A percentile compares a stretch with the other conserved stretches of the same genome.
Conservation (phyloP, 2,113 vertebrate genomes). For the Chunga burmeisteri region DNA sequence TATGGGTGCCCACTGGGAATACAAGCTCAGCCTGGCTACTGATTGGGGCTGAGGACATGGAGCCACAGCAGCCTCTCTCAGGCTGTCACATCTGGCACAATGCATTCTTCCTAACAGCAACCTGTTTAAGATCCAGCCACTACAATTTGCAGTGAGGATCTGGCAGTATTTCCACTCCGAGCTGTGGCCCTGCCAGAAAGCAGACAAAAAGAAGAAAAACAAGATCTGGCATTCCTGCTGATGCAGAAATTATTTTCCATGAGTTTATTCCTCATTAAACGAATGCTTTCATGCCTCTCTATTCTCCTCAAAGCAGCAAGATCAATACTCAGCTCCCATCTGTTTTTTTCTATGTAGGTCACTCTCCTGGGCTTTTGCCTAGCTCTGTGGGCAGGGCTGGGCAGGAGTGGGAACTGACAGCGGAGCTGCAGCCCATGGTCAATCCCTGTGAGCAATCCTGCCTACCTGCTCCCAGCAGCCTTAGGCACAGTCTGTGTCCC, state of each 20-base stretch:
- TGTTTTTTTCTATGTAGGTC: neutral
- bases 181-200: neutral
- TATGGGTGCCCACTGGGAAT: neutral
- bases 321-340: neutral
- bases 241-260: neutral
- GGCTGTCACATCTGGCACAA: neutral
- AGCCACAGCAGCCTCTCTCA: neutral
- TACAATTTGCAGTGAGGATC: neutral
- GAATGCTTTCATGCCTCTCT: neutral
- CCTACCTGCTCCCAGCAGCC: neutral
- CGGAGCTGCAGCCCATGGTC: accelerated
- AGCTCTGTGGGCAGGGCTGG: neutral
- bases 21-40: neutral
- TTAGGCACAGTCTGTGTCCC: accelerated
- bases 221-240: neutral
- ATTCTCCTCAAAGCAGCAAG: neutral
- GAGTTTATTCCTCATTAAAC: neutral
- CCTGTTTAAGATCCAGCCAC: neutral
- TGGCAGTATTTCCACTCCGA: neutral
- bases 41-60: neutral
- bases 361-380: neutral
- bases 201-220: neutral
- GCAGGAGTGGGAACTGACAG: neutral
- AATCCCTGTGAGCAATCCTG: too few relatives aligned
- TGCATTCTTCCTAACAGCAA: neutral